Evolutionary conservation across 2,888 invertebrate genomes (phyloP).

Genomic region (Axea sp.): DNA sequence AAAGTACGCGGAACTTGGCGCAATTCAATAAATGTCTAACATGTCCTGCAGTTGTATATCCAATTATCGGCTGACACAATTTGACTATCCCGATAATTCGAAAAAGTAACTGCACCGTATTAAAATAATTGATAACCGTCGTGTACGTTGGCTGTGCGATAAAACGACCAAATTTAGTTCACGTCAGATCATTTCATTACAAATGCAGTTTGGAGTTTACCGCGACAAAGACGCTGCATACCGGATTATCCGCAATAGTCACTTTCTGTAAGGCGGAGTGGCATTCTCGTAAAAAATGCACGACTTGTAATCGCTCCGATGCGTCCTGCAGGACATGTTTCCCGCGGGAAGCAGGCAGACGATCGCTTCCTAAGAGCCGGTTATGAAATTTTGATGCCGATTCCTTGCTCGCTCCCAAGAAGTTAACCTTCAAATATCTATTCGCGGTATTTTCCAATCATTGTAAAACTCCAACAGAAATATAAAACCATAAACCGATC

Average conservation of each 20-base stretch:
- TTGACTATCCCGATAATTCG: slow-evolving; percentile 9
- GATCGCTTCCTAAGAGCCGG: slow-evolving; percentile 79
- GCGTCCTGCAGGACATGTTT: slow-evolving; percentile 73
- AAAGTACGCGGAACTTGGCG: slow-evolving; percentile 9
- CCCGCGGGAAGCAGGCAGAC: slow-evolving; percentile 72
- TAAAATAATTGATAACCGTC: slow-evolving; percentile 56
- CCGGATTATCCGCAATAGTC: slow-evolving; percentile 52
- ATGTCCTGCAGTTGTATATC: slow-evolving; percentile 20
- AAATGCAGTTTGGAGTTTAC: slow-evolving; percentile 46
- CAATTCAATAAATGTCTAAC: slow-evolving; percentile 29
- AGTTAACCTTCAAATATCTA: slow-evolving; percentile 65
- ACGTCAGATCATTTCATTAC: slow-evolving; percentile 44
- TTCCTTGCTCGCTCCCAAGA: slow-evolving; percentile 63
- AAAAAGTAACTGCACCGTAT: slow-evolving; percentile 25
- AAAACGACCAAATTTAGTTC: slow-evolving; percentile 43
- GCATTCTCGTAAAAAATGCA: slow-evolving; percentile 69
- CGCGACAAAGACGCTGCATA: slow-evolving; percentile 52
- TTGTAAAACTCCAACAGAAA: slow-evolving; percentile 78
- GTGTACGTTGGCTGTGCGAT: slow-evolving; percentile 46
- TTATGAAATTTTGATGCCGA: slow-evolving; percentile 78
- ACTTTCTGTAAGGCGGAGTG: slow-evolving; percentile 40
- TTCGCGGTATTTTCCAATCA: slow-evolving; percentile 78
- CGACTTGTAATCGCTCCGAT: slow-evolving; percentile 75
- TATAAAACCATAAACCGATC: slow-evolving; percentile 78
- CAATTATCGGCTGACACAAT: slow-evolving; percentile 32